These are phyloP conservation scores for Xenus cinereus DNA, from an alignment of 2,113 vertebrate species.

Conservation along the genomic window DNA sequence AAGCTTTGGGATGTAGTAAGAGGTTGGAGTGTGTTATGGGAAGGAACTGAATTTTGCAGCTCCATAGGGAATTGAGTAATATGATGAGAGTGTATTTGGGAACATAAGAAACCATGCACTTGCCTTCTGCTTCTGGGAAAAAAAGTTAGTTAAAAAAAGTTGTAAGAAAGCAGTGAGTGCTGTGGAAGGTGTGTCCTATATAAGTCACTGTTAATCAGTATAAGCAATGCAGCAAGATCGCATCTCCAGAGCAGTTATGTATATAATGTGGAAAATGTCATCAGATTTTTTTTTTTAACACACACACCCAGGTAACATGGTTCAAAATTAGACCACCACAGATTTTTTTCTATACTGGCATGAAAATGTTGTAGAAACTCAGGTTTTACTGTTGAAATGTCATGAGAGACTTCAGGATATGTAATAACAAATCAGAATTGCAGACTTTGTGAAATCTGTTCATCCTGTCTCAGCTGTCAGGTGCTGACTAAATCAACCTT, in stretches of 20 bases:
- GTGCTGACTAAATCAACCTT: background rate
- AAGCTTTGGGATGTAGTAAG: background rate
- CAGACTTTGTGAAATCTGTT: background rate
- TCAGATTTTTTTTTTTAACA: background rate
- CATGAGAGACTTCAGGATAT: background rate
- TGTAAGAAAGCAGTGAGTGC: fast-evolving
- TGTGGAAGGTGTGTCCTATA: background rate
- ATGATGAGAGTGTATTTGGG: background rate
- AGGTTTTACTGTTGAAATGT: background rate
- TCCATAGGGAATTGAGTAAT: background rate
- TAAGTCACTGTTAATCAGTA: background rate
- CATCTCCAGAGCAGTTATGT: background rate
- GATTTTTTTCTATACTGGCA: background rate
- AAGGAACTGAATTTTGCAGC: background rate
- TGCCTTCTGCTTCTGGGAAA: background rate
- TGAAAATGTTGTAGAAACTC: background rate
- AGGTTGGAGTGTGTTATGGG: background rate
- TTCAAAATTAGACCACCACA: background rate
- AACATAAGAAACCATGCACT: background rate
- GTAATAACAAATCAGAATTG: background rate
- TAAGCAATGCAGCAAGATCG: background rate
- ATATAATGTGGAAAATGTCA: background rate
- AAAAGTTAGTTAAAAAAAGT: background rate
- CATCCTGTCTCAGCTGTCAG: background rate
- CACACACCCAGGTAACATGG: background rate